Conservation (phyloP, 2,797 vertebrate species). For the Eupleurogrammus muticus region DNA sequence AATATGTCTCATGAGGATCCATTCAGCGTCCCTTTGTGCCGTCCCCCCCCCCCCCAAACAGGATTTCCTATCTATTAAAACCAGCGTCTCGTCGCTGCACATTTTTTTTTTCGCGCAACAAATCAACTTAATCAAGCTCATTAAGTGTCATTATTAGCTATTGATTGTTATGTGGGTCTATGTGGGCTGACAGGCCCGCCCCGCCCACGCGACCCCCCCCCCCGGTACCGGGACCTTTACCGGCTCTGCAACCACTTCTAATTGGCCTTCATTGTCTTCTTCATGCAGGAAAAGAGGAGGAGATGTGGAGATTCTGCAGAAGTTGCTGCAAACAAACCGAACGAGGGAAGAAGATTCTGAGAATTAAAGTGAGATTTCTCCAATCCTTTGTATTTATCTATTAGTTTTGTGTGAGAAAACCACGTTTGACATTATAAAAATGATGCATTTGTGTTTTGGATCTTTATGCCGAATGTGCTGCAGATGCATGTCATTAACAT, state of each 20-base stretch:
- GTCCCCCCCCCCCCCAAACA: slow-evolving; percentile 81
- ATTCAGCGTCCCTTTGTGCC: slow-evolving; percentile 84
- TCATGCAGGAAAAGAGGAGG: slow-evolving; percentile 33
- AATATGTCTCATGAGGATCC: slow-evolving; percentile 84
- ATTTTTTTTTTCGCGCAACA: slow-evolving; percentile 80
- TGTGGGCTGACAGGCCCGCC: slow-evolving; percentile 80
- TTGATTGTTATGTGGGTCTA: slow-evolving; percentile 83
- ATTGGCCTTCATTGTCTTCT: slow-evolving; percentile 76
- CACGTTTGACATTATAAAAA: no score
- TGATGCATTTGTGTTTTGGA: no score
- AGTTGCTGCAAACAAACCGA: slow-evolving; percentile 36
- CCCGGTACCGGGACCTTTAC: slow-evolving; percentile 76
- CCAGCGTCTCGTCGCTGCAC: slow-evolving; percentile 80
- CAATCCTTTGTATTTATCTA: no score
- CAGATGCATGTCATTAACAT: no score
- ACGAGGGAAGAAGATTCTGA: background rate
- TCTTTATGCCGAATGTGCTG: no score
- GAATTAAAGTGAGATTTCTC: no score
- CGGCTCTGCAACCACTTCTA: slow-evolving; percentile 58
- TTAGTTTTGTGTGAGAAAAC: no score
- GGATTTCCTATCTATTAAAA: slow-evolving; percentile 86
- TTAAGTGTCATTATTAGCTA: slow-evolving; percentile 87
- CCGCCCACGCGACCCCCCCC: slow-evolving; percentile 79
- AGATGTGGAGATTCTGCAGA: slow-evolving; percentile 22
- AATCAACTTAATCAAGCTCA: slow-evolving; percentile 87